Evolutionary conservation across 2,888 invertebrate genomes (phyloP), one percentile per base, ranked within the genome.

Genomic region (Trypoxylon attenuatum): DNA sequence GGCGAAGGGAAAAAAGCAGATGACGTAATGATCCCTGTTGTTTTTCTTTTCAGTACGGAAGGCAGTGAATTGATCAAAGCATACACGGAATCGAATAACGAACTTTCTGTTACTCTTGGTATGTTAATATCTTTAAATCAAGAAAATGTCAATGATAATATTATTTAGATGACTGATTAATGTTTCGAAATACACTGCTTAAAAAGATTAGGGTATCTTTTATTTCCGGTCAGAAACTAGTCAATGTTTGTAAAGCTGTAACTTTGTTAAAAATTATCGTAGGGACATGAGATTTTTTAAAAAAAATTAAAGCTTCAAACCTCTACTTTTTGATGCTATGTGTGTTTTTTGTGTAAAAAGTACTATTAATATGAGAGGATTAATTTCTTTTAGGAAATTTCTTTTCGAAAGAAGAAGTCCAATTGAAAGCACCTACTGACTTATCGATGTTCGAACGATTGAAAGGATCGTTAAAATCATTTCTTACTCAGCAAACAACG

Each of bases 21-120:
- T 73, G 95, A 97, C 84, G 94, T 98, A 5, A 90, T 88, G 70
- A 96, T 98, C 81, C 96, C 97, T 0, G 91, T 96, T n/a, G 94
- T 97, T 5, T 98, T 98, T 85, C 90, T 98, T 53, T 98, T 95
- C 85, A 90, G 91, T 4, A 89, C 90, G 61, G 96, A 97, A 86
- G 95, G 94, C 1, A 87, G 89, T 10, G 90, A 91, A 71, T 87
- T 97, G n/a, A 85, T 91, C 0, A 88, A 90, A 13, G 90, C 91
- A 0, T 84, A 94, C 65, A 82, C 69, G 6, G 66, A 66, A n/a
- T 64, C 73, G 21, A 51, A 77, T 21, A 77, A 76, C 19, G 77
- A 76, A 21, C 78, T 85, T 46, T 69, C 73, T 41, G 81, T 87
- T 38, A 83, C 82, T 22, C 81, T 87, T 66, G 84, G 87, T 85